Evolutionary conservation across 2,888 invertebrate species (phyloP).

Genomic region (Cyclophora punctaria): DNA sequence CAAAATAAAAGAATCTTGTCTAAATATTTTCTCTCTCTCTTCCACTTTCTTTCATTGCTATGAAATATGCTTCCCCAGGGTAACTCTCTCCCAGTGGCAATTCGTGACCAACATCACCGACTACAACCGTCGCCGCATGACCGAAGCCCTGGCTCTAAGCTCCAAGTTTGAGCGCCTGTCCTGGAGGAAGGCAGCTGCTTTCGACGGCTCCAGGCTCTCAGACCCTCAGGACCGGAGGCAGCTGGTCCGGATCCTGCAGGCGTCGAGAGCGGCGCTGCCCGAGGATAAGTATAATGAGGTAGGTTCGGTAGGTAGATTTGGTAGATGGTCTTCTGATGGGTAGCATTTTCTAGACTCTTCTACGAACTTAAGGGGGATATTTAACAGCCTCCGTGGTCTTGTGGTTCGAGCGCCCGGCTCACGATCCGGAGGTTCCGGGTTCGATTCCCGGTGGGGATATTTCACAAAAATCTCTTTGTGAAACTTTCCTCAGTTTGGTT

Average conservation of each 20-base stretch:
- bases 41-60: not conserved
- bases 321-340: no score
- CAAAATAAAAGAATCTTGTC: not conserved
- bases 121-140: slow-evolving; percentile 79
- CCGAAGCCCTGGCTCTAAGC: slow-evolving; percentile 81
- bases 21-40: not conserved
- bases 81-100: slow-evolving; percentile 83
- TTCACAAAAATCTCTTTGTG: no score
- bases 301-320: slow-evolving; percentile 3
- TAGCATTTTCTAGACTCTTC: no score
- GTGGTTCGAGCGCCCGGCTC: no score
- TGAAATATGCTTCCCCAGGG: slow-evolving; percentile 62
- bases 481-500: no score
- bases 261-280: slow-evolving; percentile 82
- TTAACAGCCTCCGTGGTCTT: not conserved
- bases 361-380: not conserved
- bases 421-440: no score
- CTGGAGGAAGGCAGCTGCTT: slow-evolving; percentile 82
- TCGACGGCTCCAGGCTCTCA: slow-evolving; percentile 79
- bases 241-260: slow-evolving; percentile 80
- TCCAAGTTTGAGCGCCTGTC: slow-evolving; percentile 83
- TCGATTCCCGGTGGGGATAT: no score
- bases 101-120: slow-evolving; percentile 87
- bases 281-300: slow-evolving; percentile 85
- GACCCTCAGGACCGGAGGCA: slow-evolving; percentile 81